Evolutionary conservation across 2,113 vertebrate species (phyloP).

Genomic region (Panurus biarmicus): DNA sequence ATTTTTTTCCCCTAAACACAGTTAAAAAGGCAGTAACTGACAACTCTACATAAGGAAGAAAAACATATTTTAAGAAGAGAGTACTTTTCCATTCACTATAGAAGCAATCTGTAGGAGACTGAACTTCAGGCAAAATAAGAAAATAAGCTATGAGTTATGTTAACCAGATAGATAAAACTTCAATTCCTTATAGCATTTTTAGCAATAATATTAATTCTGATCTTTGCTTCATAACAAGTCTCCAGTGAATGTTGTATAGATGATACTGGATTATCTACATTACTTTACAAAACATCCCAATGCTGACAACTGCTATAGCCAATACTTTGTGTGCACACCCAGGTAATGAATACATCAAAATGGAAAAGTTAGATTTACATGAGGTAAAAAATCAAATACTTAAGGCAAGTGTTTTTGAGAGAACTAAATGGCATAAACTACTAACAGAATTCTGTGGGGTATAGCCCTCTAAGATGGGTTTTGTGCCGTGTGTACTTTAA

Average conservation of each 20-base stretch:
- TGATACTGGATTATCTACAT: not conserved
- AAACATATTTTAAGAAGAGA: not conserved
- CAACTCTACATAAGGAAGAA: not conserved
- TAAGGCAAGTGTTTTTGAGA: not conserved
- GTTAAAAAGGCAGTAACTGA: not conserved
- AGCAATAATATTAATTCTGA: not conserved
- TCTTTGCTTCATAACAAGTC: not conserved
- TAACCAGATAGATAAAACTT: not conserved
- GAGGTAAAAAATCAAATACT: not conserved
- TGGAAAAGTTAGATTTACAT: not conserved
- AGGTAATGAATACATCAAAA: not conserved
- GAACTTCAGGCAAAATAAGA: not conserved
- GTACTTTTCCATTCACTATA: not conserved
- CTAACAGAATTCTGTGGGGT: not conserved
- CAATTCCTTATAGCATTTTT: not conserved
- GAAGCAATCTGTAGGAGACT: not conserved
- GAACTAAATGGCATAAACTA: not conserved
- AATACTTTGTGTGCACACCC: not conserved
- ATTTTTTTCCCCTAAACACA: not conserved
- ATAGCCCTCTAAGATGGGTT: not conserved
- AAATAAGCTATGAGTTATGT: not conserved
- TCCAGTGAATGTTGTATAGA: not conserved
- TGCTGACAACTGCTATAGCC: fast-evolving
- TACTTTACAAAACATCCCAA: not conserved
- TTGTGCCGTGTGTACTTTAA: not conserved